Base-by-base conservation (phyloP, 2,888 invertebrate species). In the Euphydryas editha region DNA sequence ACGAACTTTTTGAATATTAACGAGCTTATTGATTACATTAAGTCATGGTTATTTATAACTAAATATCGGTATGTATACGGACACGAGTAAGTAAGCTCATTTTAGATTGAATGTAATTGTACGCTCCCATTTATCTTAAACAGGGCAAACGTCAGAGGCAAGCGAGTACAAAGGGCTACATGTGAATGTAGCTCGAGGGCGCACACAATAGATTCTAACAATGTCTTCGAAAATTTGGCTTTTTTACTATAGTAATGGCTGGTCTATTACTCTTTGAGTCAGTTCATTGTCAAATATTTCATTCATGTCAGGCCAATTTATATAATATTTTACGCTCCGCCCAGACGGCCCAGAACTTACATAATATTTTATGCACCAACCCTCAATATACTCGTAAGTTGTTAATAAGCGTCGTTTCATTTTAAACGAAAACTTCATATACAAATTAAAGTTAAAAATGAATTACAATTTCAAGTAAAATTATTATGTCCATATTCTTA, bases 71-170 rank as follows among this genome's bases (percentile, higher is more conserved):
- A 36, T 54, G n/a, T 36, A 36, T 54, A 62, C 58, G 62, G 68
- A 61, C 65, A 64, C 67, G 66, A 72, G 74, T 75, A 73, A 78
- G 76, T 80, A 77, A 82, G 72, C 75, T 74, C 74, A 73, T 77
- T 78, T 75, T 69, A 71, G 75, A 79, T 81, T 81, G 82, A 86
- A 83, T 83, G 84, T 87, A 88, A 88, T 88, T 85, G 84, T 82
- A 77, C 79, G 78, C 77, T 75, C 80, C 82, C 89, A 89, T 90
- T 90, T 88, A 88, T 90, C 88, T 87, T 82, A 77, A 78, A 78
- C 76, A 79, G 78, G 80, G 81, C 73, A 67, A 78, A 78, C 80
- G 88, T 90, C 90, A 88, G 76, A 73, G 76, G 74, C 88, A 90
- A 87, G 80, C 76, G 75, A 78, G 75, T 76, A 88, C 88, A 89